Percentiles rank a stretch among this genome's conserved stretches.
Conservation (phyloP, 2,797 vertebrate species). For the Cyprinodon diabolis region DNA sequence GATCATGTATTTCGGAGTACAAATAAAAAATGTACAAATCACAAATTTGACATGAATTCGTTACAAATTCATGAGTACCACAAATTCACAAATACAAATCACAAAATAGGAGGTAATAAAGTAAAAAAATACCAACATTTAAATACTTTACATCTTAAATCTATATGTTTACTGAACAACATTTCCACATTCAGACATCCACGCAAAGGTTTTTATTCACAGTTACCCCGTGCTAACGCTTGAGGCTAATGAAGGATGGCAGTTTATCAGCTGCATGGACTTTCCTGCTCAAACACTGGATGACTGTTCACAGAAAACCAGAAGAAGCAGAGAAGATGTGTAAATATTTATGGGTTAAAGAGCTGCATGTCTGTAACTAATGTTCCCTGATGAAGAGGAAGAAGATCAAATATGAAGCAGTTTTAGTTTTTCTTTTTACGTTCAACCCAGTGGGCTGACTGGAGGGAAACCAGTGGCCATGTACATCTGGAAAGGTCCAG, state of each 20-base stretch:
- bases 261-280: neutral
- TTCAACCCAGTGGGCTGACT: neutral
- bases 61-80: too few species aligned
- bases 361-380: neutral
- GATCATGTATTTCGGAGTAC: too few species aligned
- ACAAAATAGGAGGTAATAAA: too few species aligned
- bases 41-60: too few species aligned
- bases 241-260: neutral
- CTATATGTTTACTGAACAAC: too few species aligned
- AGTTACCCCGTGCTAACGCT: too few species aligned
- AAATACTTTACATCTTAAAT: too few species aligned
- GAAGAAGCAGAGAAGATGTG: neutral
- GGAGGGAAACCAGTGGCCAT: neutral
- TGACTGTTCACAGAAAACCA: neutral
- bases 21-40: too few species aligned
- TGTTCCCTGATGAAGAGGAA: neutral
- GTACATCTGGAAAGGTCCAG: neutral
- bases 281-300: neutral
- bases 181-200: too few species aligned
- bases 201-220: too few species aligned
- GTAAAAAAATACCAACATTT: too few species aligned
- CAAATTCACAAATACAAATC: too few species aligned
- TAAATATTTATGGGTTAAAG: neutral
- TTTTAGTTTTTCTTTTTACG: neutral
- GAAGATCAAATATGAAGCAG: neutral